phyloP scores from a whole-genome alignment of 2,888 invertebrate species.

The Amphipoea lucens region DNA sequence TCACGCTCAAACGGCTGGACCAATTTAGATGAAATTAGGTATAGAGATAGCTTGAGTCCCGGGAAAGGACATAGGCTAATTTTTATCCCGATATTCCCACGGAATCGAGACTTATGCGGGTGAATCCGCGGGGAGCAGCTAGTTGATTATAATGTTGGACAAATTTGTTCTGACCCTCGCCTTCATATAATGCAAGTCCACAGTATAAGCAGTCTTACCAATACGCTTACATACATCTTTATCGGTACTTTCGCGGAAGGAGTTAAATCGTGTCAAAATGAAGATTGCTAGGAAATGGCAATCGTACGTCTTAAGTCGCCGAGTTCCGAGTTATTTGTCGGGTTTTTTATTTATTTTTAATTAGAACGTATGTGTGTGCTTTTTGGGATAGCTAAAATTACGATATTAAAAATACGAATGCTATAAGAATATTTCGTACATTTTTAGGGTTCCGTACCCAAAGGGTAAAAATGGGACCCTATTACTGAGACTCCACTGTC shows the following conservation, averaged over 20 bases:
- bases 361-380: not conserved
- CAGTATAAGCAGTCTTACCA: constrained; percentile 7
- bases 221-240: constrained; percentile 42
- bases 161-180: no score
- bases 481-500: no score
- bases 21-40: no score
- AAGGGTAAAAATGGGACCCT: no score
- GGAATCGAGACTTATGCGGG: no score
- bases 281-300: constrained; percentile 66
- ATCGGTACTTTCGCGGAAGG: constrained; percentile 57
- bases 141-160: not conserved
- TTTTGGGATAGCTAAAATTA: not conserved
- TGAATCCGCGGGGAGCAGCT: no score
- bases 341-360: constrained; percentile 29
- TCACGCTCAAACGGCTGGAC: no score
- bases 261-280: constrained; percentile 63
- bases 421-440: not conserved
- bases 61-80: no score
- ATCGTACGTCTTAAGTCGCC: constrained; percentile 32
- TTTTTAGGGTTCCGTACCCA: not conserved
- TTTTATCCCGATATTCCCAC: no score
- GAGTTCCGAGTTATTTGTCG: constrained; percentile 16
- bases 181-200: not conserved
- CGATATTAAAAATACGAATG: not conserved
- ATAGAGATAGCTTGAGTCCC: no score